Evolutionary conservation across 1,140 invertebrate species (phyloP).

Genomic region (silkworm (Bombyx mori)): ASM3026992v2 NC_085117.1:13207501-13208000

Average conservation of each 20-base stretch:
- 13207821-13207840: slow-evolving; percentile 89
- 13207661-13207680: neutral
- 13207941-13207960: no score
- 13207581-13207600: slow-evolving; percentile 56
- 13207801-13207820: slow-evolving; percentile 93
- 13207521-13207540: slow-evolving; percentile 46
- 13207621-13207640: slow-evolving; percentile 70
- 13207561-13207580: slow-evolving; percentile 69
- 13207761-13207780: slow-evolving; percentile 56
- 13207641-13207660: slow-evolving; percentile 51
- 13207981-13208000: no score
- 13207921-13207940: neutral
- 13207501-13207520: slow-evolving; percentile 48
- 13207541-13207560: slow-evolving; percentile 36
- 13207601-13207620: slow-evolving; percentile 57
- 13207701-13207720: no score
- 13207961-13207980: neutral
- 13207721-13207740: neutral
- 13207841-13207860: slow-evolving; percentile 91
- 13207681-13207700: no score
- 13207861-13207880: slow-evolving; percentile 97
- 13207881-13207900: slow-evolving; percentile 93
- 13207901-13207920: slow-evolving; percentile 87
- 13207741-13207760: slow-evolving; percentile 27
- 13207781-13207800: slow-evolving; percentile 74